Evolutionary conservation across 1,140 invertebrate genomes (phyloP), one percentile per base, ranked within the genome.

Genomic region (Neomicropteryx cornuta): DNA sequence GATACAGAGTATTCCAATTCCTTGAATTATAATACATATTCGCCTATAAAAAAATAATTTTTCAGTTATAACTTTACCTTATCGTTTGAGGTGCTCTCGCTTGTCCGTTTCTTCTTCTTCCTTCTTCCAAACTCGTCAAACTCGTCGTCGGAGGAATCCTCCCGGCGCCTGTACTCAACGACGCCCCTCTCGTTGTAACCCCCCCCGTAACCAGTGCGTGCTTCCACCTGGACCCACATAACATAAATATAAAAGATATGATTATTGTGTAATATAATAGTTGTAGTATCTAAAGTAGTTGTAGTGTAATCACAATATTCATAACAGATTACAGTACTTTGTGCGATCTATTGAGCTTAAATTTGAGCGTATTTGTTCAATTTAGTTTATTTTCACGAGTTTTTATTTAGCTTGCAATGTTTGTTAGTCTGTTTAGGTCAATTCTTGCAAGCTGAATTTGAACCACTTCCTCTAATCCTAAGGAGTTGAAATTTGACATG

Each of bases 101-200:
- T 36, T 53, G 56, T 43, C 57, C 54, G n/a, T n/a, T n/a, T n/a
- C 44, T 66, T 67, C 35, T 63, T 55, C 49, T 93, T 95, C 61
- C 83, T 94, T 24, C 92, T 70, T 2, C 92, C 92, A 75, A 95
- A 97, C 62, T 97, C 93, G 64, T 97, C 93, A 58, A 90, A 96
- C 61, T 97, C 90, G 57, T 90, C 89, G 45, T 87, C 83, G 30
- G 87, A 86, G 4, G 89, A 89, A 18, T 87, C 77, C 40, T 80
- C 71, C 34, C 87, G 70, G 51, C 91, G 79, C 46, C 90, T 88
- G 51, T 96, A 96, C 54, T 97, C 92, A 5, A 96, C 89, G 3
- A 87, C 77, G 23, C 88, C 89, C 40, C 92, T 72, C 53, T 96
- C 92, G 70, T 96, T 97, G 55, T 93, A 96, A 29, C 87, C 87